These are phyloP conservation scores for Papilio polytes DNA, from an alignment of 1,140 invertebrate genomes.

Conservation along the genomic window DNA sequence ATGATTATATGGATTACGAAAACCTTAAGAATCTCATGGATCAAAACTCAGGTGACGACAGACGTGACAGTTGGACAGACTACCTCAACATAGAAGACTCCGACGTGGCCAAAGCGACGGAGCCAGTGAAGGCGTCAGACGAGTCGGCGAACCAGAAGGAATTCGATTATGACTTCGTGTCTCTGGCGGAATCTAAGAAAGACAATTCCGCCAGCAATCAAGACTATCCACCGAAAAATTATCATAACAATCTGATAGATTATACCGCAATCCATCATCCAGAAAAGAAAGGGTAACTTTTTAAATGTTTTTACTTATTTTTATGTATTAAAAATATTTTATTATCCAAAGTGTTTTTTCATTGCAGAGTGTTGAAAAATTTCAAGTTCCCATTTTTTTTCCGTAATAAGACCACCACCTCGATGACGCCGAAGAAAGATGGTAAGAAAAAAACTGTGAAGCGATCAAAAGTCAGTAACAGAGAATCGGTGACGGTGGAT, in stretches of 20 bases:
- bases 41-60: not conserved
- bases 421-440: constrained; percentile 45
- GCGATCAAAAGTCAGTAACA: constrained; percentile 41
- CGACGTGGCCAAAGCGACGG: not conserved
- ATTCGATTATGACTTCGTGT: constrained; percentile 6
- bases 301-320: constrained; percentile 9
- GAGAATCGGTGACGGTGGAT: constrained; percentile 32
- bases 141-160: not conserved
- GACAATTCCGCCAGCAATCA: not conserved
- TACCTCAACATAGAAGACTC: not conserved
- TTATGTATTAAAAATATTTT: constrained; percentile 31
- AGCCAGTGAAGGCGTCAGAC: not conserved
- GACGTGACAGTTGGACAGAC: constrained; percentile 8
- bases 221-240: constrained; percentile 1
- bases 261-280: constrained; percentile 30
- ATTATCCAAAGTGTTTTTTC: constrained; percentile 38
- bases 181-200: constrained; percentile 13
- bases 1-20: constrained; percentile 26
- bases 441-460: constrained; percentile 47
- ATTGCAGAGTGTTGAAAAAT: constrained; percentile 45
- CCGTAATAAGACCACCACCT: constrained; percentile 50
- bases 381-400: constrained; percentile 60
- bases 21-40: constrained; percentile 10
- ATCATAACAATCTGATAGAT: constrained; percentile 8
- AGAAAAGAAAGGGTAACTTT: constrained; percentile 40